Evolutionary conservation across 53 echinoderm and acorn worm genomes (phyloP), one percentile per base, ranked within the genome.

Genomic region (Zoroaster sp.): DNA sequence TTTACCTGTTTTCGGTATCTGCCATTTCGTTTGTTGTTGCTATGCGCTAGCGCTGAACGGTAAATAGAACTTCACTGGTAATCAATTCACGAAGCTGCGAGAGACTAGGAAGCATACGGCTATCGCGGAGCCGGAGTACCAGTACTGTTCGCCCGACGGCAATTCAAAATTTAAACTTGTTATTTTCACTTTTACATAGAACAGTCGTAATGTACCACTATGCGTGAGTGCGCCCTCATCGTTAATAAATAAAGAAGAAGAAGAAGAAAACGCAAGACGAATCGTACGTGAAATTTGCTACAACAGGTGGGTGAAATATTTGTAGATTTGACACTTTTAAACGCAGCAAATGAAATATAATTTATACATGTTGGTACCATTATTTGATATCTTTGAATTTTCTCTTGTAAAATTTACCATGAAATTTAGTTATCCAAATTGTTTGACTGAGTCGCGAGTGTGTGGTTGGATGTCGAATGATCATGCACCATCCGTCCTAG

Each of bases 1-100:
- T 38, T 77, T 88, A 90, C 90, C 90, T 83, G 32, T 90, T 75
- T 44, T 74, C 83, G 66, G 47, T 82, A 42, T 83, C 90, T 25
- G 90, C 73, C 90, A 90, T 90, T 53, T 91, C 89, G 89, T 71
- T 89, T 89, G 89, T 89, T 89, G 91, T 91, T 91, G 91, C 91
- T 91, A 91, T 91, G 91, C 65, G 46, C 28, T n/a, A 41, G 31
- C n/a, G n/a, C n/a, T n/a, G n/a, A n/a, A 55, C 39, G 17, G 83
- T 83, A 69, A 83, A 83, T 75, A 76, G 35, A 88, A 65, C 52
- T 20, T 77, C 65, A 23, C 75, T 77, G 88, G 77, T 75, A 82
- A 37, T 41, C 43, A 33, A 2, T 15, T 20, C 47, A 40, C 35
- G 20, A 3, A 10, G 20, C 10, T 1, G 23, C 59, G 25, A n/a